Conservation (phyloP, 2,797 vertebrate genomes). For the Poeciliopsis presidionis region DNA sequence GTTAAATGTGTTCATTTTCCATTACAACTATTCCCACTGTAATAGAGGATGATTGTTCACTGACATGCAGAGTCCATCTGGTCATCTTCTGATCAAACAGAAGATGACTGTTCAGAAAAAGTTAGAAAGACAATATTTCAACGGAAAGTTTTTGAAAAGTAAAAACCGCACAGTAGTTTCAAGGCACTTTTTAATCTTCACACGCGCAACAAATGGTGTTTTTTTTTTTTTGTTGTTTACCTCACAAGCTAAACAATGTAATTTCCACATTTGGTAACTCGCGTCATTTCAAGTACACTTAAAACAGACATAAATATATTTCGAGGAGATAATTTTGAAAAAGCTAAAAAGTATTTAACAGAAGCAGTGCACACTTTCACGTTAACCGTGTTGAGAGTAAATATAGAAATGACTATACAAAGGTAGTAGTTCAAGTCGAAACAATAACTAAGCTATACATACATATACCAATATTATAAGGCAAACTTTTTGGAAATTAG, state of each 20-base stretch:
- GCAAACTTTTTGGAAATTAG: background rate
- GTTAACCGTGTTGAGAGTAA: background rate
- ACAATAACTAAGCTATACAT: background rate
- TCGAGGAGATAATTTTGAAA: background rate
- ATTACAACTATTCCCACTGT: background rate
- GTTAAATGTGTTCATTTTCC: background rate
- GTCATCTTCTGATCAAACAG: background rate
- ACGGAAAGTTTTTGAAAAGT: background rate
- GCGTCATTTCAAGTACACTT: background rate
- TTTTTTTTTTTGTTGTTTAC: background rate
- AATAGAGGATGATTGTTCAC: background rate
- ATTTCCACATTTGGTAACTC: background rate
- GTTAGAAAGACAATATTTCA: background rate
- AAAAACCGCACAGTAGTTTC: background rate
- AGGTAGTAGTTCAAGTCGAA: background rate
- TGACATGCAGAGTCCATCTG: background rate
- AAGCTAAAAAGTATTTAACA: background rate
- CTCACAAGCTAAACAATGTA: background rate
- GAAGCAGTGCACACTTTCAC: background rate
- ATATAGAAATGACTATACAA: conserved; percentile 8
- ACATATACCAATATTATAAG: background rate
- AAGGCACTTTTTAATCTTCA: conserved; percentile 2
- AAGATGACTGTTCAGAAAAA: background rate
- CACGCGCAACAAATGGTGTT: background rate
- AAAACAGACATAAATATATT: background rate